Evolutionary conservation across 2,888 invertebrate species (phyloP).

Genomic region (Pristionchus exspectatus): DNA sequence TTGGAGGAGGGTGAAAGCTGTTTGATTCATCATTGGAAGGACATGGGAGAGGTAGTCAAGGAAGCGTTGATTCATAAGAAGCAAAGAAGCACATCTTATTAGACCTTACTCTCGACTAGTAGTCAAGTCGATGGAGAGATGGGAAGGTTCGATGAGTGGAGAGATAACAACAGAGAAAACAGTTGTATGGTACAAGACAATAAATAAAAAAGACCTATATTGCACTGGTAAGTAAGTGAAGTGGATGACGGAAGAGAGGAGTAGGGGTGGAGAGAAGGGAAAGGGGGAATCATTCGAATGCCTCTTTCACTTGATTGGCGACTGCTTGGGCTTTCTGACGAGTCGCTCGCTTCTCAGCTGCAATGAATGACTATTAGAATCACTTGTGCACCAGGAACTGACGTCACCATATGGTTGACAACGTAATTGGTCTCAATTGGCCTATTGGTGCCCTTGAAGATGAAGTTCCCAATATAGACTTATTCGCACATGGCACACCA

Average conservation of each 20-base stretch:
- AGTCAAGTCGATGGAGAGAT: background rate
- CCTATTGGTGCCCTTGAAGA: background rate
- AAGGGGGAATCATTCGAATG: conserved; percentile 33
- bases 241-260: background rate
- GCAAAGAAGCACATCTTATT: conserved; percentile 27
- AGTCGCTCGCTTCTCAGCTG: conserved; percentile 62
- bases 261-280: background rate
- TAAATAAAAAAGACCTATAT: conserved; percentile 6
- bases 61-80: background rate
- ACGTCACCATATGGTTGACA: background rate
- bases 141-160: background rate
- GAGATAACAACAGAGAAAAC: background rate
- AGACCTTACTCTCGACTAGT: background rate
- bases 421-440: background rate
- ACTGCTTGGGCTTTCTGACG: conserved; percentile 24
- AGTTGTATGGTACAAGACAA: background rate
- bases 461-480: background rate
- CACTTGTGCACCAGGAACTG: background rate
- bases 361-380: conserved; percentile 45
- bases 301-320: conserved; percentile 38
- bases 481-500: too few relatives aligned
- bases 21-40: conserved; percentile 21
- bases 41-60: conserved; percentile 34
- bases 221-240: conserved; percentile 20
- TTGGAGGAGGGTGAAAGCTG: background rate